Conservation (phyloP, 2,888 invertebrate species). For the Campaea margaritaria region DNA sequence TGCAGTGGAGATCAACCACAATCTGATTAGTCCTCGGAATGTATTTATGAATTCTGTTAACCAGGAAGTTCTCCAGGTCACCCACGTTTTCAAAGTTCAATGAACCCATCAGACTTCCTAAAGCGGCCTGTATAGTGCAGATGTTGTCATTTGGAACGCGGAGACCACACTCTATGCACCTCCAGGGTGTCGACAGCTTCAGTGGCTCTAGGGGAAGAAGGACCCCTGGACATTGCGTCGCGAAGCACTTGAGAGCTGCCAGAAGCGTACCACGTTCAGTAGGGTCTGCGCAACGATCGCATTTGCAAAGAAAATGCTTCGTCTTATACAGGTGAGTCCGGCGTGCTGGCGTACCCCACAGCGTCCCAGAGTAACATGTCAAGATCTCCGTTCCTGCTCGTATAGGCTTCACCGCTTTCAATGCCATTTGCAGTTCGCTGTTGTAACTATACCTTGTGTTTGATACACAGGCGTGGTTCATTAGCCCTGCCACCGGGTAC, state of each 20-base stretch:
- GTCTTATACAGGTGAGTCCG: conserved; percentile 86
- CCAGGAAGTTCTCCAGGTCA: conserved; percentile 84
- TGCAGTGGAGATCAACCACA: conserved; percentile 86
- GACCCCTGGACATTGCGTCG: conserved; percentile 79
- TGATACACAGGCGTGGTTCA: conserved; percentile 89
- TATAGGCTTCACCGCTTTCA: conserved; percentile 86
- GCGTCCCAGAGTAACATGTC: conserved; percentile 87
- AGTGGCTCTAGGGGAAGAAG: conserved; percentile 86
- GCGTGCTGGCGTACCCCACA: conserved; percentile 89
- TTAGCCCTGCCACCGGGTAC: conserved; percentile 87
- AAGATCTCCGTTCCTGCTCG: conserved; percentile 86
- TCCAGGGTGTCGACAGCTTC: conserved; percentile 83
- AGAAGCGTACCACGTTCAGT: conserved; percentile 87
- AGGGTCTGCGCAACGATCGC: conserved; percentile 87
- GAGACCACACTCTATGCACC: conserved; percentile 83
- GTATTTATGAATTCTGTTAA: conserved; percentile 79
- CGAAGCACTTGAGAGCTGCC: conserved; percentile 85
- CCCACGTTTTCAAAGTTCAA: conserved; percentile 78
- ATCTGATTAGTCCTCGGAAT: conserved; percentile 87
- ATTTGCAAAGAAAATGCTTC: conserved; percentile 89
- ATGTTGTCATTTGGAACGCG: conserved; percentile 81
- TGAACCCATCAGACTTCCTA: conserved; percentile 84
- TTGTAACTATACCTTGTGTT: conserved; percentile 88
- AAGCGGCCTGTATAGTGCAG: conserved; percentile 74
- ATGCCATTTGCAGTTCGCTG: conserved; percentile 82